Evolutionary conservation across 2,113 vertebrate species (phyloP).

Genomic region (Empidonax alnorum): DNA sequence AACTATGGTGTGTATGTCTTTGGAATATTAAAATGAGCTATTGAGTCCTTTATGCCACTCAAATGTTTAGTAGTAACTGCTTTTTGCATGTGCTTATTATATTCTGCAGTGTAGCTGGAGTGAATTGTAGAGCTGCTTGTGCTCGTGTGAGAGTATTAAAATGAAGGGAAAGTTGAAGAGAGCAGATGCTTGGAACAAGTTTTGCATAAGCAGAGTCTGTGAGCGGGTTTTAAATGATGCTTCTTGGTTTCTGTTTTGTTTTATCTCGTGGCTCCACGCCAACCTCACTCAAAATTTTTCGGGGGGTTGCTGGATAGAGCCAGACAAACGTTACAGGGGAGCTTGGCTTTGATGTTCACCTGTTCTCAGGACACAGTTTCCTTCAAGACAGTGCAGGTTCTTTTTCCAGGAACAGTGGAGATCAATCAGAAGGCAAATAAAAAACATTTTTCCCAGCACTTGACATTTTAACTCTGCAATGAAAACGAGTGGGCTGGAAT

Average conservation of each 20-base stretch:
- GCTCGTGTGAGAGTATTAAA: background rate
- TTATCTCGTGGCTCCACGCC: background rate
- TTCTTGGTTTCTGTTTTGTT: slow-evolving; percentile 29
- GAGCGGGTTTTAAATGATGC: slow-evolving; percentile 9
- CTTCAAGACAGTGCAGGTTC: background rate
- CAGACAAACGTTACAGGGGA: background rate
- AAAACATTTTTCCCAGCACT: background rate
- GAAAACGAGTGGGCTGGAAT: slow-evolving; percentile 42
- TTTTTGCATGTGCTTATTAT: background rate
- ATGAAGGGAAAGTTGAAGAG: slow-evolving; percentile 19
- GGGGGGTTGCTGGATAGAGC: background rate
- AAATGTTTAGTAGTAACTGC: slow-evolving; percentile 7
- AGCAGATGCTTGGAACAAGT: slow-evolving; percentile 43
- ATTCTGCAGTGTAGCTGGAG: slow-evolving; percentile 2
- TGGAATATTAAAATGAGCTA: background rate
- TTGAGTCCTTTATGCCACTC: background rate
- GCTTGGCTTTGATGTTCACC: background rate
- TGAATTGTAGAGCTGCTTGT: slow-evolving; percentile 8
- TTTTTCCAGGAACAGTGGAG: background rate
- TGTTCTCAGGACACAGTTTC: background rate
- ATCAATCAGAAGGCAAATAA: slow-evolving; percentile 33
- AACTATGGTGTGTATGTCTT: background rate
- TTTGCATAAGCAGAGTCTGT: background rate
- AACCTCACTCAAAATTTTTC: background rate
- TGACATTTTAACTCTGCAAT: slow-evolving; percentile 55